Evolutionary conservation across 1,140 invertebrate species (phyloP).

Genomic region (Papilio polytes): DNA sequence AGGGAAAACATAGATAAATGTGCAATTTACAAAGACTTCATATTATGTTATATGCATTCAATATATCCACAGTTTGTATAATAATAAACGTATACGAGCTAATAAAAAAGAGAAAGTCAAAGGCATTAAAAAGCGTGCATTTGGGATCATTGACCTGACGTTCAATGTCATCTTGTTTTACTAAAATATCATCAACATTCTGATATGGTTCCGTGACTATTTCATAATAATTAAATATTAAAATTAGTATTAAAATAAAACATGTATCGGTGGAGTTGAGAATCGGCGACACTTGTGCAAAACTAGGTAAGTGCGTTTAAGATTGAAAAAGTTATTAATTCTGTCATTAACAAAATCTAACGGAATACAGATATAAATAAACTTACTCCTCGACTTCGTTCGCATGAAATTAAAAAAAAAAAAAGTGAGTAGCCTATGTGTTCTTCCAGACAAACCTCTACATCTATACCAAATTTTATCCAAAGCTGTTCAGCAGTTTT

Average conservation of each 20-base stretch:
- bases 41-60: not conserved
- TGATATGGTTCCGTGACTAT: conserved; percentile 5
- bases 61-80: not conserved
- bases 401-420: too few species aligned
- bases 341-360: not conserved
- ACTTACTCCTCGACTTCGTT: too few species aligned
- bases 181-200: conserved; percentile 8
- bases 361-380: not conserved
- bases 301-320: not conserved
- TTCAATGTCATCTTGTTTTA: conserved; percentile 28
- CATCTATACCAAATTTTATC: too few species aligned
- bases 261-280: not conserved
- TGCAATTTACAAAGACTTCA: too few species aligned
- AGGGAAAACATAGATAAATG: too few species aligned
- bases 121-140: conserved; percentile 17
- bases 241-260: conserved; percentile 15
- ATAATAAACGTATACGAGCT: conserved; percentile 2
- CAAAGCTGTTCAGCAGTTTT: too few species aligned
- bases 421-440: too few species aligned
- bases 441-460: too few species aligned
- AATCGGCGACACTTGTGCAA: not conserved
- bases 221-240: conserved; percentile 1
- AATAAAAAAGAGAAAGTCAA: conserved; percentile 22
- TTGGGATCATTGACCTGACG: conserved; percentile 15
- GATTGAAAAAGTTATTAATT: not conserved